Evolutionary conservation across 2,797 vertebrate genomes (phyloP), one percentile per base, ranked within the genome.

Genomic region (Gambusia yucatana): DNA sequence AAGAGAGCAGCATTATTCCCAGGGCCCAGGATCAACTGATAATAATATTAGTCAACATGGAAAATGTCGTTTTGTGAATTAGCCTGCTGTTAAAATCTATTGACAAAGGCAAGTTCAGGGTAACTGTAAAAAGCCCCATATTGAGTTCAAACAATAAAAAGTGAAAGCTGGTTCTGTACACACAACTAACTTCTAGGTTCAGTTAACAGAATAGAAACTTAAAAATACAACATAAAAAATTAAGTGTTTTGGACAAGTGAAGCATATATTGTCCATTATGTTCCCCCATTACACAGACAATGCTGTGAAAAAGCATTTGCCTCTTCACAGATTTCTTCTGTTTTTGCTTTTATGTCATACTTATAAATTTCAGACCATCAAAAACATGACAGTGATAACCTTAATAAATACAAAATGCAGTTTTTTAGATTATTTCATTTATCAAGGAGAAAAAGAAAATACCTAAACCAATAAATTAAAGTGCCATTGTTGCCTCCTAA

Each of bases 1-100:
- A 44, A 61, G 48, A 75, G 16, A n/a, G 30, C 77, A 80, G 44
- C 52, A 52, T 59, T 72, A 77, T 50, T 6, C 36, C 33, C n/a
- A 67, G 41, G 47, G n/a, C 48, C 11, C 55, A 10, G n/a, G 2
- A 41, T 72, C 57, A 55, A 22, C 61, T 65, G 9, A 41, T 67
- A 77, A 73, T 17, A 47, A 43, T 50, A 67, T 57, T 57, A 41
- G 48, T 76, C n/a, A n/a, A 55, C 22, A 46, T 59, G 11, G 13
- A 46, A 47, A 72, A 78, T 20, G n/a, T 0, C 2, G 5, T 46
- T 75, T 75, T 22, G 14, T 59, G 55, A 61, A 77, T 73, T 22
- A 25, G 33, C 47, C 48, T 39, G 33, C 11, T 73, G 48, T 52
- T 73, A 39, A 36, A 69, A 39, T 67, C 9, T 55, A 39, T 41